phyloP scores from a whole-genome alignment of 2,113 vertebrate species.

The Ranitomeya imitator region DNA sequence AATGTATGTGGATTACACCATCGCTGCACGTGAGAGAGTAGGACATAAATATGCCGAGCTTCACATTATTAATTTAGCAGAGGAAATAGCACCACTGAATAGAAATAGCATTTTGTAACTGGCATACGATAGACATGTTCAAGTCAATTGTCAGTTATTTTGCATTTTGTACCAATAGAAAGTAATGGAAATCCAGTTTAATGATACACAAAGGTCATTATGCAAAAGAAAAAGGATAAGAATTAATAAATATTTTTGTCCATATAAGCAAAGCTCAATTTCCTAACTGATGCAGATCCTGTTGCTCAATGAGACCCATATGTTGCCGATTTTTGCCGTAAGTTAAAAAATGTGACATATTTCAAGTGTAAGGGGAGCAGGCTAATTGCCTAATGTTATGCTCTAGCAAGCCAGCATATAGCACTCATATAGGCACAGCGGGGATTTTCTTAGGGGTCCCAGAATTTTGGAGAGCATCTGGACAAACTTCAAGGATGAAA shows the following conservation, averaged over 20 bases:
- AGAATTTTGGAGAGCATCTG: too few relatives aligned
- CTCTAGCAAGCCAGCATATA: too few relatives aligned
- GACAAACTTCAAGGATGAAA: too few relatives aligned
- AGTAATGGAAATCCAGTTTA: background rate
- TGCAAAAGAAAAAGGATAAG: background rate
- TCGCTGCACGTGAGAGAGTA: background rate
- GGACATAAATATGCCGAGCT: background rate
- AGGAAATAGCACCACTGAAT: background rate
- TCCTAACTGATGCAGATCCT: too few relatives aligned
- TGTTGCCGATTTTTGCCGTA: too few relatives aligned
- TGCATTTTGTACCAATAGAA: background rate
- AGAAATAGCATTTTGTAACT: background rate
- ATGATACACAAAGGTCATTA: background rate
- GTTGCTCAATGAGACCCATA: too few relatives aligned
- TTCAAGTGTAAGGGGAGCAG: too few relatives aligned
- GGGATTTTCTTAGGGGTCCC: too few relatives aligned
- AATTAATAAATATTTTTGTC: background rate
- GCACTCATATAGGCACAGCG: too few relatives aligned
- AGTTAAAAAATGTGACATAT: too few relatives aligned
- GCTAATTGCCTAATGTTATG: too few relatives aligned
- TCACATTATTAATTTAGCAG: background rate
- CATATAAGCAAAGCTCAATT: too few relatives aligned
- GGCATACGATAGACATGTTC: background rate
- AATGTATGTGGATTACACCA: slow-evolving; percentile 11
- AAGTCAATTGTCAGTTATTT: background rate